Conservation (phyloP, 2,797 vertebrate genomes). For the Hephaestus fuliginosus region DNA sequence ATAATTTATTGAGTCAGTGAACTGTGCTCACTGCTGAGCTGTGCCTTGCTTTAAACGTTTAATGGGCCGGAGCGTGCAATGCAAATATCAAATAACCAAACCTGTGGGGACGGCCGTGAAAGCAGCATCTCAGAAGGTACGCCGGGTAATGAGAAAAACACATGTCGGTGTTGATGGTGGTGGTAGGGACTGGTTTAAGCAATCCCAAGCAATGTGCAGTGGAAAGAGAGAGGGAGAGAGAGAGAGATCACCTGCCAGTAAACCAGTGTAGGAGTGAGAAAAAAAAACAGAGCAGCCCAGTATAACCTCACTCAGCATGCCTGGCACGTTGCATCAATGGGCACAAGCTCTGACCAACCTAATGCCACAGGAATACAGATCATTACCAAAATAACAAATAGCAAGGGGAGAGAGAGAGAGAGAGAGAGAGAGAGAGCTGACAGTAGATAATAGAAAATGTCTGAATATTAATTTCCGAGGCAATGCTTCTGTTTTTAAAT, state of each 20-base stretch:
- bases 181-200: constrained; percentile 7
- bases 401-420: constrained; percentile 8
- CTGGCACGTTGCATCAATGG: constrained; percentile 68
- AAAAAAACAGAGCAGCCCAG: constrained; percentile 68
- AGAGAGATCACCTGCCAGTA: constrained; percentile 62
- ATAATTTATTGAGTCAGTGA: constrained; percentile 77
- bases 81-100: constrained; percentile 48
- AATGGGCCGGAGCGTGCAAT: constrained; percentile 41
- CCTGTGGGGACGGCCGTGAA: background rate
- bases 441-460: constrained; percentile 62
- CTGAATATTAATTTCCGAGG: constrained; percentile 79
- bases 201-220: background rate
- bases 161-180: constrained; percentile 30
- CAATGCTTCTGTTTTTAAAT: constrained; percentile 76
- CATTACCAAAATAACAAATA: constrained; percentile 69
- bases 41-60: constrained; percentile 60
- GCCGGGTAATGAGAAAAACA: constrained; percentile 23
- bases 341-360: constrained; percentile 68
- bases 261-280: constrained; percentile 50
- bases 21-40: constrained; percentile 54
- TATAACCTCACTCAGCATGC: constrained; percentile 72
- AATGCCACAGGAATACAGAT: constrained; percentile 83
- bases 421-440: constrained; percentile 47
- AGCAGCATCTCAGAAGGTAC: background rate
- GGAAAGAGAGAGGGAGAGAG: constrained; percentile 2